These are phyloP conservation scores for Microtus oregoni DNA, from an alignment of 2,113 vertebrate genomes.

Conservation along the genomic window DNA sequence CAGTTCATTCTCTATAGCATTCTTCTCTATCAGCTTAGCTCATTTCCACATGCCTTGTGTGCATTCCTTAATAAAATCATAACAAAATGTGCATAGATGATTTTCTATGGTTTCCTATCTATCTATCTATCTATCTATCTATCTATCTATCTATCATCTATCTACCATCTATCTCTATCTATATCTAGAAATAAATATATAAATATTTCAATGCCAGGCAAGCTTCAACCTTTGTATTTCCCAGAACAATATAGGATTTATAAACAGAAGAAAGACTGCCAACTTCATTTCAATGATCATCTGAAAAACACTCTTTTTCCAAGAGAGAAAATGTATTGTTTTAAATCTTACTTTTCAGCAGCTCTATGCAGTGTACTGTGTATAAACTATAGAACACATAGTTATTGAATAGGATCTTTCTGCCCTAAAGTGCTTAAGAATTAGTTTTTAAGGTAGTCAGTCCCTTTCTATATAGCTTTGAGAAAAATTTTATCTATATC, in stretches of 20 bases:
- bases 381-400: neutral
- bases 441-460: neutral
- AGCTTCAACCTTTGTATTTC: neutral
- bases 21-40: fast-evolving
- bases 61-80: neutral
- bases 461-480: neutral
- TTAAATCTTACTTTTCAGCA: neutral
- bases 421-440: neutral
- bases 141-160: too few species aligned
- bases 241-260: neutral
- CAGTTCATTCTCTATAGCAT: neutral
- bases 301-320: neutral
- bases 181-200: too few species aligned
- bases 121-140: too few species aligned
- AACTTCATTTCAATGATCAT: neutral
- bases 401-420: neutral
- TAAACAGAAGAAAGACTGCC: neutral
- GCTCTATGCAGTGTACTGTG: fast-evolving
- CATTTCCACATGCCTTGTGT: neutral
- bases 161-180: too few species aligned
- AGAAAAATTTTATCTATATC: neutral
- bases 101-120: neutral
- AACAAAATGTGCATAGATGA: neutral
- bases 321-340: neutral
- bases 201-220: neutral